Base-by-base conservation (phyloP, 2,113 vertebrate genomes). In the Toxostoma redivivum region DNA sequence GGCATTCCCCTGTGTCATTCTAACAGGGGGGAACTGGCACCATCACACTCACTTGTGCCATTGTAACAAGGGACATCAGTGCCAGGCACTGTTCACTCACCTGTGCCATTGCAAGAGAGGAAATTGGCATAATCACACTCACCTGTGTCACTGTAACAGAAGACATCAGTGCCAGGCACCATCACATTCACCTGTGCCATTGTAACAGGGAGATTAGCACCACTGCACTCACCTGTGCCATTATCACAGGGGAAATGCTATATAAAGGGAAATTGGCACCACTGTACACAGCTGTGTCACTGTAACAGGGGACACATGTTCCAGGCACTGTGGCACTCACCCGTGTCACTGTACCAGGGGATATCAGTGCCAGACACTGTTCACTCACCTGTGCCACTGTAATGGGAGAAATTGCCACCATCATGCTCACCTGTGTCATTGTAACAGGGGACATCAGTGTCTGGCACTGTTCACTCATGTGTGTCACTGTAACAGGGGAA, bases 1-100 rank as follows among this genome's bases (percentile, higher is more conserved):
- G 6, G 14, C 14, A n/a, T n/a, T n/a, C n/a, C n/a, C n/a, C 35
- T 25, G 23, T 1, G 4, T 4, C 40, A 42, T 1, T 54, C 1
- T 11, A 54, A 47, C 1, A 1, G 11, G 35, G 33, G 1, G 37
- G 58, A 45, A 45, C 20, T 11, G 45, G 47, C 12, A 47, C 4
- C 3, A 6, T 6, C 15, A 15, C 37, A 2, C 35, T 35, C 45
- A 44, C 56, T n/a, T 27, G 33, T 1, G 4, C 4, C 3, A 9
- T 1, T 67, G 11, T 7, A 27, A 40, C 8, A 17, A 20, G 20
- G 18, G 27, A 44, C 1, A n/a, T 19, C 24, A 2, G 5, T 37
- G 3, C n/a, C 24, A 0, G 40, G 61, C 30, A 31, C 33, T 4
- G 4, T 6, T 1, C 40, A 0, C 35, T 45, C 47, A 35, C 25